Evolutionary conservation across 2,888 invertebrate species (phyloP), one percentile per base, ranked within the genome.

Genomic region (Brenthis hecate): DNA sequence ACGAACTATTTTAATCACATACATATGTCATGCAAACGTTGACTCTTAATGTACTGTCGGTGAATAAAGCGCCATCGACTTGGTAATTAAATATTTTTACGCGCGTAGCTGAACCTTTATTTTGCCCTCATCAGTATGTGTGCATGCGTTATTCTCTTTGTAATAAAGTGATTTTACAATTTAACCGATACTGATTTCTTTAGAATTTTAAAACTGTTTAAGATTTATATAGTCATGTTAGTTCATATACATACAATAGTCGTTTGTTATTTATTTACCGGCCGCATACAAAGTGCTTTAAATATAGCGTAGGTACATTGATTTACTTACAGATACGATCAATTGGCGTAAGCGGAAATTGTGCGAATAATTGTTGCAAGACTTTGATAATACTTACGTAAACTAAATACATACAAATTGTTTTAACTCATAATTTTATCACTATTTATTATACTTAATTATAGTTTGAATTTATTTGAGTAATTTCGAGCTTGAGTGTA

Each of bases 161-260:
- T 69, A 51, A 66, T 66, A 66, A 43, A 60, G 64, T 56, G 56
- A 65, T 72, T 64, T 50, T 54, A 48, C 56, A 61, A 60, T 65
- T 71, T 50, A 51, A 28, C 62, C 36, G 57, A 68, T 68, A 68
- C 13, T 54, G 61, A 32, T 61, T 71, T 61, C 53, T 66, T 43
- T 65, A 51, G 67, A 72, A 65, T 69, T 66, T 68, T 55, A 63
- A 68, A 65, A 19, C 65, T 56, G 65, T 14, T 58, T 28, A 53
- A 69, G 66, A 69, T 69, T 67, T 72, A 69, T 69, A 61, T 19
- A 63, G 48, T 55, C 62, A 57, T 47, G 43, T 53, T 57, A 50
- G 16, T 70, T 72, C 57, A 70, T 72, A 72, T 70, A 70, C 72
- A 72, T 72, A 72, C 72, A 72, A 72, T 72, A 65, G 63, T 48